phyloP scores from a whole-genome alignment of 1,140 invertebrate species.

The Neuroterus valhalla region DNA sequence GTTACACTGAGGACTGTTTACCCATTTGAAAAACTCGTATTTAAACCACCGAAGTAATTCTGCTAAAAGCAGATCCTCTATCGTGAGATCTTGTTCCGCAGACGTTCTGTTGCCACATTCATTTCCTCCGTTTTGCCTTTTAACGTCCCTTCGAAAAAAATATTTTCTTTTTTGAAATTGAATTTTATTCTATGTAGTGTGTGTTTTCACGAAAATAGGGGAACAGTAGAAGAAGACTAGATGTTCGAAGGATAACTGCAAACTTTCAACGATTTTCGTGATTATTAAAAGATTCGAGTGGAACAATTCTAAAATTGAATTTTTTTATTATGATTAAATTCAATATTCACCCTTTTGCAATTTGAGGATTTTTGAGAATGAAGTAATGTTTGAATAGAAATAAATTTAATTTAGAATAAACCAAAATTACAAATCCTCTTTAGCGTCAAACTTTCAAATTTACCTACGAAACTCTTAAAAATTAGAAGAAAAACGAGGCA shows the following conservation, averaged over 20 bases:
- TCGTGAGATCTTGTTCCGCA: conserved; percentile 75
- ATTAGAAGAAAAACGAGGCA: conserved; percentile 11
- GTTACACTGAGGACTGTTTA: conserved; percentile 85
- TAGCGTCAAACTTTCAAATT: background rate
- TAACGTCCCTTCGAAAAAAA: conserved; percentile 47
- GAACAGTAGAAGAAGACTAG: background rate
- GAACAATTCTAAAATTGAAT: background rate
- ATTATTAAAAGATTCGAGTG: no score
- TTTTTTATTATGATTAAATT: no score
- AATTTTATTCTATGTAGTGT: background rate
- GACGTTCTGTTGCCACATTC: conserved; percentile 22
- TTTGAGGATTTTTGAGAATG: no score
- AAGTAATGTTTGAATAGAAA: no score
- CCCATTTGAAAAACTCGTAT: conserved; percentile 92
- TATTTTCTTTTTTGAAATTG: background rate
- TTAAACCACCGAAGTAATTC: conserved; percentile 95
- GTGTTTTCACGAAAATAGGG: no score
- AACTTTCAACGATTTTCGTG: no score
- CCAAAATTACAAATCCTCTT: no score
- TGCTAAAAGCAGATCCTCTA: conserved; percentile 85
- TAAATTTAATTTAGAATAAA: no score
- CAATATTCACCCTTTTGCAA: no score
- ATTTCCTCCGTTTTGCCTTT: conserved; percentile 44
- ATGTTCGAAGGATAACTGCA: no score
- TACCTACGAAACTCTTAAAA: background rate